phyloP scores from a whole-genome alignment of 1,140 invertebrate species.

The Campodea augens region DNA sequence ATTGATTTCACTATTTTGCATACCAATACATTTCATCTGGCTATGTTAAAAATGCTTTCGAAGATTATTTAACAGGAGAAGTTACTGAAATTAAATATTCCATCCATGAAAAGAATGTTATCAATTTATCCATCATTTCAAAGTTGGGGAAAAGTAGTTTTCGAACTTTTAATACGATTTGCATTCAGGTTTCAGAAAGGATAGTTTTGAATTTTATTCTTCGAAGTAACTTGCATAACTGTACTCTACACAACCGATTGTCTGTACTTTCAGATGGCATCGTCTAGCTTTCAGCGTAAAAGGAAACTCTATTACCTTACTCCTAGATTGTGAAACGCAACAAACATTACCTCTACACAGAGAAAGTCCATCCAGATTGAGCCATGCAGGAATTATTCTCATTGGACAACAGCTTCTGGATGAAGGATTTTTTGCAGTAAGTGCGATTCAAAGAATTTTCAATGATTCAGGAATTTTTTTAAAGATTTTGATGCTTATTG shows the following conservation, averaged over 20 bases:
- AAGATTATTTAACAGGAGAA: too few species aligned
- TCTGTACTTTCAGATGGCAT: conserved; percentile 43
- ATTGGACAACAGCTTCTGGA: conserved; percentile 47
- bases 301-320: conserved; percentile 48
- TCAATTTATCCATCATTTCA: not conserved
- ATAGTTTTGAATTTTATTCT: not conserved
- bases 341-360: conserved; percentile 35
- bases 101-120: too few species aligned
- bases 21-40: too few species aligned
- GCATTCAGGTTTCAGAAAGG: not conserved
- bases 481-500: too few species aligned
- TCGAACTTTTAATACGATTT: not conserved
- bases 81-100: too few species aligned
- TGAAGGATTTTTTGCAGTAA: conserved; percentile 41
- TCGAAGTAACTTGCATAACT: conserved; percentile 3
- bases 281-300: conserved; percentile 54
- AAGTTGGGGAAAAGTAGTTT: not conserved
- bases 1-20: too few species aligned
- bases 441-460: conserved; percentile 9
- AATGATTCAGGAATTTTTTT: too few species aligned
- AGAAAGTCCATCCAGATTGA: conserved; percentile 31
- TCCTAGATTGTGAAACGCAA: conserved; percentile 42
- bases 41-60: too few species aligned
- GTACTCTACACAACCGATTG: not conserved
- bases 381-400: conserved; percentile 43